Evolutionary conservation across 2,888 invertebrate genomes (phyloP), one percentile per base, ranked within the genome.

Genomic region (Dryobotodes eremita): DNA sequence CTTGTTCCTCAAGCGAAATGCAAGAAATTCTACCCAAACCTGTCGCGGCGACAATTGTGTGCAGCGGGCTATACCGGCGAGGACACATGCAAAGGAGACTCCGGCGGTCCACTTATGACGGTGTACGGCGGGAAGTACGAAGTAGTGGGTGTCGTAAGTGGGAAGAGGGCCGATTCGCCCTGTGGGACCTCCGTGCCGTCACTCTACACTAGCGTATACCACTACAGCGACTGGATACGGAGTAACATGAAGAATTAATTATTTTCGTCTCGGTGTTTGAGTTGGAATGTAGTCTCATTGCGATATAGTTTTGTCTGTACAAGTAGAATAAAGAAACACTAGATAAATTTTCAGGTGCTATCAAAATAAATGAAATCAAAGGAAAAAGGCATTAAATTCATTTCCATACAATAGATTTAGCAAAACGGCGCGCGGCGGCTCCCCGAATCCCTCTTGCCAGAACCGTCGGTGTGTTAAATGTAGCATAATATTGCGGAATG

Each of bases 61-160:
- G 96, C 96, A 8, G 95, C 94, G 13, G 96, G 96, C 0, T 92
- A 94, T 55, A 94, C 91, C 0, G 96, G 96, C 0, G 93, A 96
- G 83, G 97, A 96, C 79, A 95, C 96, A 10, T 96, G 97, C 84
- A 96, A 95, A 89, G 97, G 96, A 4, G 96, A 96, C 86, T 97
- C 96, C 4, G 96, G 96, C 36, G 96, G 96, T 11, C 96, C 96
- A 2, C 88, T 96, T 42, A 97, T 97, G 96, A 94, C 94, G 88
- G 59, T 94, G 36, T 95, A 94, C 77, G 91, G 93, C 75, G 95
- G 94, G 36, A 94, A 91, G 80, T 96, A 95, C 88, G 95, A 93
- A 87, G 91, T 95, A 6, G 93, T 94, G 5, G 97, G 97, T 6
- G 91, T 96, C 13, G 97, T 97, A 8, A 97, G 96, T 88, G 97